Percentiles rank a stretch among this genome's conserved stretches.
These are phyloP conservation scores for Micronycteris hirsuta DNA, from an alignment of 2,113 vertebrate genomes.

Conservation along the genomic window DNA sequence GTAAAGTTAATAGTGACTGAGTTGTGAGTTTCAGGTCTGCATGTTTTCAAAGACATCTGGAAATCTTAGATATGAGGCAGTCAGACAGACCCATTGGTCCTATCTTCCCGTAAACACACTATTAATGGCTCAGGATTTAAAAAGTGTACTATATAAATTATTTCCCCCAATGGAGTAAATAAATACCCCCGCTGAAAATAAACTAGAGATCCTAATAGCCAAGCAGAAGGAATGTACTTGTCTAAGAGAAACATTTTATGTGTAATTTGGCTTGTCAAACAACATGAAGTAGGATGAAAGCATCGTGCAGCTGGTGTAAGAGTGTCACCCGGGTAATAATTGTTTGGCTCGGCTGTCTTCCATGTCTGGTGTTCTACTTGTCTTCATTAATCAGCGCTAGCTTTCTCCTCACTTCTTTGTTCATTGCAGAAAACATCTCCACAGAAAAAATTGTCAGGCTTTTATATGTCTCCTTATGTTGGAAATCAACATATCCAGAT, in stretches of 20 bases:
- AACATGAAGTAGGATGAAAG: constrained; percentile 32
- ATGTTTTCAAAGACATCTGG: neutral
- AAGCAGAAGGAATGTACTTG: constrained; percentile 21
- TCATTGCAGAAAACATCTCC: neutral
- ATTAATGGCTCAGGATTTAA: neutral
- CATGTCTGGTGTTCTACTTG: neutral
- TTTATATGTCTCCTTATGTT: constrained; percentile 10
- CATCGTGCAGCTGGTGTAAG: constrained; percentile 4
- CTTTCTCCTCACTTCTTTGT: neutral
- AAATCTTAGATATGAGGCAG: neutral
- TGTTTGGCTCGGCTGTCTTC: neutral
- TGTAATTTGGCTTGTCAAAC: constrained; percentile 65
- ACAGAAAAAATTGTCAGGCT: neutral
- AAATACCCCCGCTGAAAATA: constrained; percentile 51
- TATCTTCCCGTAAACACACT: constrained; percentile 12
- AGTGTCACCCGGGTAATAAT: neutral
- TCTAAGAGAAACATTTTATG: constrained; percentile 17
- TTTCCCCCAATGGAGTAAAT: neutral
- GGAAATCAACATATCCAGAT: constrained; percentile 9
- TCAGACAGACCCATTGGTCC: neutral
- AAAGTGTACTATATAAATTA: constrained; percentile 12
- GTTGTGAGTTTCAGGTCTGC: neutral
- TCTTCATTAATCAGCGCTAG: neutral
- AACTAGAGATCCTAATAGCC: constrained; percentile 5
- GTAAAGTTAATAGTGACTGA: neutral